Evolutionary conservation across 2,888 invertebrate species (phyloP), one percentile per base, ranked within the genome.

Genomic region (Pterostichus madidus): DNA sequence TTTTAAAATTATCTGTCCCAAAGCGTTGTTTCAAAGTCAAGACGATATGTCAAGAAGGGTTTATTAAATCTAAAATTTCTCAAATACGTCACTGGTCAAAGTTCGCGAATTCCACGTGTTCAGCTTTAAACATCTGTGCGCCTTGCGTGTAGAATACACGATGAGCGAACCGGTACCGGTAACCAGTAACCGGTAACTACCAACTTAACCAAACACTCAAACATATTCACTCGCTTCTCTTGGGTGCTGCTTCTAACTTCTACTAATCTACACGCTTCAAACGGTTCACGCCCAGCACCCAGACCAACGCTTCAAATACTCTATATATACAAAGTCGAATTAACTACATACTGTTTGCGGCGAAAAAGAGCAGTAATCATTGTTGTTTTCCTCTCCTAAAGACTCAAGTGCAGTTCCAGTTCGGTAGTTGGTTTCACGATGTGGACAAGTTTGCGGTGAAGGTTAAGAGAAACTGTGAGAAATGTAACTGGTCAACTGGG

Each of bases 61-160:
- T 2, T 24, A 24, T 24, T 24, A 3, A 24, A 24, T 3, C 24
- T 24, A 24, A 24, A 39, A 39, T 49, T 49, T 17, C 17, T 15
- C 17, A 3, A 56, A 17, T 17, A 15, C 56, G 8, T 2, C 17
- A 2, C 56, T 56, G 17, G 52, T 3, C 2, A 52, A 39, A 39
- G 39, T 39, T 49, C 13, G 5, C 49, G 56, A 2, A 56, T 56
- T 56, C 17, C 56, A 56, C 17, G 17, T 56, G 56, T 56, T 56
- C 56, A 17, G 56, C 56, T 56, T 53, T 56, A 56, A 49, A 56
- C 56, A 17, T n/a, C n/a, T 17, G 56, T 10, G 13, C 15, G 56
- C 17, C 13, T 17, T 56, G 17, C 56, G 7, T 13, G 13, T 15
- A 2, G 56, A 56, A 56, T 56, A 17, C 56, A 17, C 7, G 17